Percentiles rank a stretch among this genome's conserved stretches.
Evolutionary conservation across 2,797 vertebrate genomes (phyloP).

Genomic region (Nyctibius grandis): DNA sequence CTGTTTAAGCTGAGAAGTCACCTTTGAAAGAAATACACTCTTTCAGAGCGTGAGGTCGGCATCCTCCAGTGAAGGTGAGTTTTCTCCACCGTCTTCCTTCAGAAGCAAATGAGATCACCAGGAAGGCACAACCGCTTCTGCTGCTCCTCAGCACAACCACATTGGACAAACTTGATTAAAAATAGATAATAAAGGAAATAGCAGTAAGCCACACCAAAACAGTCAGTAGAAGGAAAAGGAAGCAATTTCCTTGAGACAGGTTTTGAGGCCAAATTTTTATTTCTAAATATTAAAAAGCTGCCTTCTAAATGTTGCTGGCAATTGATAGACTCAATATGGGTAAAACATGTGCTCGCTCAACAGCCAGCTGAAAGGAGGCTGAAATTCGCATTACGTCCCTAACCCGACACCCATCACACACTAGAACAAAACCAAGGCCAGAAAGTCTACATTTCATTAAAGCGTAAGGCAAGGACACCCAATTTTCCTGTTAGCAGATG

Average conservation of each 20-base stretch:
- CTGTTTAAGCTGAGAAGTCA: neutral
- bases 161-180: neutral
- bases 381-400: neutral
- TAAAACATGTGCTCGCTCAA: neutral
- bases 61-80: neutral
- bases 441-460: neutral
- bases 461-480: neutral
- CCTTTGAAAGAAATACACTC: neutral
- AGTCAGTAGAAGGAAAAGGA: neutral
- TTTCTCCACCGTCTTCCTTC: neutral
- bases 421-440: neutral
- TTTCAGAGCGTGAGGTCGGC: fast-evolving
- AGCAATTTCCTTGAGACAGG: neutral
- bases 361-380: neutral
- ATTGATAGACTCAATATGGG: neutral
- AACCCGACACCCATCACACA: neutral
- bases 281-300: neutral
- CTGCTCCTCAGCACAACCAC: neutral
- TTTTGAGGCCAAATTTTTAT: neutral
- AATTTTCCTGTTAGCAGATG: neutral
- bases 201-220: neutral
- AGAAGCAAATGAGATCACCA: neutral
- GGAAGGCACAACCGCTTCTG: neutral
- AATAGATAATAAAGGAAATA: slow-evolving; percentile 44
- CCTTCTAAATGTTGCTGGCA: neutral